A percentile compares a stretch with the other conserved stretches of the same genome.
Conservation (phyloP, 1,140 invertebrate genomes). For the Apis florea region DNA sequence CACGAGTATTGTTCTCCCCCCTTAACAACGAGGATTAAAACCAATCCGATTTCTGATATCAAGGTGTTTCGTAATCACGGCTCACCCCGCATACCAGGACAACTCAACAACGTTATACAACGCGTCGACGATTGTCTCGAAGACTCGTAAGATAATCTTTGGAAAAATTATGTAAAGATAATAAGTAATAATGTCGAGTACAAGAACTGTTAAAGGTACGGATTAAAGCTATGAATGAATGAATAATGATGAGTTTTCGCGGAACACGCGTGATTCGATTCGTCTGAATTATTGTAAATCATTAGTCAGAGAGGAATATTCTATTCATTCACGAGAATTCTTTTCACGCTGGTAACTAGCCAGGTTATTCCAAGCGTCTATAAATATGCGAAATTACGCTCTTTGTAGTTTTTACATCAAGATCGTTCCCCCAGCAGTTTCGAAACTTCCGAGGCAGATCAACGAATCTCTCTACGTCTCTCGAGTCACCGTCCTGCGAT, state of each 20-base stretch:
- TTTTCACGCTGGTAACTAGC: not conserved
- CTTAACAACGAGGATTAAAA: not conserved
- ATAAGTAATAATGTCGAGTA: not conserved
- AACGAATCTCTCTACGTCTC: not conserved
- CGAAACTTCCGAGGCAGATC: not conserved
- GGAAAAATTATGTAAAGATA: not conserved
- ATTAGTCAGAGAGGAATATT: not conserved
- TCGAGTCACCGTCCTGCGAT: too few relatives aligned
- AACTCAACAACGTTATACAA: constrained; percentile 13
- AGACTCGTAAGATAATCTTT: not conserved
- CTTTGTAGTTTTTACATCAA: not conserved
- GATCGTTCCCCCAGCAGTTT: not conserved
- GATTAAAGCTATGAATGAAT: not conserved
- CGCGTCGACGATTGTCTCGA: not conserved
- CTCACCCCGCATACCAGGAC: not conserved
- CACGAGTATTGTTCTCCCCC: not conserved
- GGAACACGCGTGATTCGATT: not conserved
- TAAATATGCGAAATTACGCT: not conserved
- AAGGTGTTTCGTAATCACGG: constrained; percentile 15
- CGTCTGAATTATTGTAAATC: not conserved
- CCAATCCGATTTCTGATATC: constrained; percentile 2
- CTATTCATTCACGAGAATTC: too few relatives aligned
- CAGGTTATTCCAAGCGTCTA: not conserved
- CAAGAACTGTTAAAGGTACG: not conserved
- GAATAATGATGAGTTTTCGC: too few relatives aligned